Evolutionary conservation across 1,140 invertebrate species (phyloP).

Genomic region (Drosophila prosaltans): DNA sequence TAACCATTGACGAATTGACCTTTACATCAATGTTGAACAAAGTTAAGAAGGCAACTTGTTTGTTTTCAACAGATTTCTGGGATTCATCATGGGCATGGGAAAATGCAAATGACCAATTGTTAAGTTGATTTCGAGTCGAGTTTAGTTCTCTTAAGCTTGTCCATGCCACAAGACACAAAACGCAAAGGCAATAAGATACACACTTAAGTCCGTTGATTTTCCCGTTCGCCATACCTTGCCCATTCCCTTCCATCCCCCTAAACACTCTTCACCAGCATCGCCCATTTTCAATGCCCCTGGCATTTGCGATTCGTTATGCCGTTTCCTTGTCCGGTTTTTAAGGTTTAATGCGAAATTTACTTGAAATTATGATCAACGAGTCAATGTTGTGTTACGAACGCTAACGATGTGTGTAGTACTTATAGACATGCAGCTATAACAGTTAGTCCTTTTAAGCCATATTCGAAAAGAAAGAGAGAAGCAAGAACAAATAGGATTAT

Average conservation of each 20-base stretch:
- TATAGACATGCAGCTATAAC: not conserved
- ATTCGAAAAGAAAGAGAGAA: too few relatives aligned
- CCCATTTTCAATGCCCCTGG: not conserved
- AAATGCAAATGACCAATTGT: constrained; percentile 56
- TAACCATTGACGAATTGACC: constrained; percentile 74
- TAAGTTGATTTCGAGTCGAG: constrained; percentile 2
- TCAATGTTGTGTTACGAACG: not conserved
- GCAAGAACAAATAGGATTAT: too few relatives aligned
- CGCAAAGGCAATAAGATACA: not conserved
- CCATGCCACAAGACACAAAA: not conserved
- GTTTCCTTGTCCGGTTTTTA: constrained; percentile 9
- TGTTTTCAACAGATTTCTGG: constrained; percentile 26
- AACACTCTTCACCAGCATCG: too few relatives aligned
- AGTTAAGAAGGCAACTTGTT: constrained; percentile 10
- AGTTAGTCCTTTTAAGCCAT: not conserved
- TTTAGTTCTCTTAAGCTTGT: not conserved
- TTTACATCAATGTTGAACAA: constrained; percentile 45
- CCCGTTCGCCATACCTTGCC: not conserved
- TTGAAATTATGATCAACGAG: not conserved
- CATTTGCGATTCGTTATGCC: constrained; percentile 8
- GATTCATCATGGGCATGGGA: constrained; percentile 41
- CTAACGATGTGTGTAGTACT: not conserved
- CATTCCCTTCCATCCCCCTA: too few relatives aligned
- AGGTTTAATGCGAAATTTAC: constrained; percentile 11
- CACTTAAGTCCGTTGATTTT: constrained; percentile 2